Evolutionary conservation across 2,113 vertebrate genomes (phyloP).

Genomic region (Channa argus): DNA sequence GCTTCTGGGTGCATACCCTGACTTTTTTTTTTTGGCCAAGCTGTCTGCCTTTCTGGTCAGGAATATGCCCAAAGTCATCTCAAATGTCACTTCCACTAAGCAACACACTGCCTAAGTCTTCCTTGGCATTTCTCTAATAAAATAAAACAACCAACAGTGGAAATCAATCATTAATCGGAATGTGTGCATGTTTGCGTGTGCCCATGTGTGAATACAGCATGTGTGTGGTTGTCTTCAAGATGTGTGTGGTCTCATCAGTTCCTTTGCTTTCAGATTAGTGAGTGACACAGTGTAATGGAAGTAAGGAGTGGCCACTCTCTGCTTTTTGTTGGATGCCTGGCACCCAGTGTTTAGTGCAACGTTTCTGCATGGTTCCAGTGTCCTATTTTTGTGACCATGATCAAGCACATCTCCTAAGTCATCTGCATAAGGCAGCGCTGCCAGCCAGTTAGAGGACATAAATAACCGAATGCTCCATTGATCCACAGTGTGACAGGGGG

Average conservation of each 20-base stretch:
- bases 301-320: slow-evolving; percentile 45
- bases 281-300: slow-evolving; percentile 52
- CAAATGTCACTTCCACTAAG: slow-evolving; percentile 66
- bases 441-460: slow-evolving; percentile 69
- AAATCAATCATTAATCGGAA: slow-evolving; percentile 55
- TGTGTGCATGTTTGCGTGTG: slow-evolving; percentile 5
- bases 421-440: slow-evolving; percentile 63
- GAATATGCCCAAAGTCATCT: slow-evolving; percentile 58
- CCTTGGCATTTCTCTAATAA: slow-evolving; percentile 58
- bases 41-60: slow-evolving; percentile 56
- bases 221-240: slow-evolving; percentile 31
- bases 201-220: slow-evolving; percentile 7
- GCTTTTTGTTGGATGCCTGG: slow-evolving; percentile 54
- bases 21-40: slow-evolving; percentile 50
- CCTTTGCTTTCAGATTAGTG: slow-evolving; percentile 47
- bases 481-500: slow-evolving; percentile 71
- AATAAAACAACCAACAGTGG: slow-evolving; percentile 59
- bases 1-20: slow-evolving; percentile 51
- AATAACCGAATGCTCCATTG: slow-evolving; percentile 77
- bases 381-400: slow-evolving; percentile 67
- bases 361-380: slow-evolving; percentile 55
- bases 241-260: slow-evolving; percentile 58
- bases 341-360: slow-evolving; percentile 52
- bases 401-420: slow-evolving; percentile 70
- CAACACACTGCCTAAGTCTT: slow-evolving; percentile 56